These are phyloP conservation scores for Botia kubotai DNA, from an alignment of 2,797 vertebrate species.

Conservation along the genomic window DNA sequence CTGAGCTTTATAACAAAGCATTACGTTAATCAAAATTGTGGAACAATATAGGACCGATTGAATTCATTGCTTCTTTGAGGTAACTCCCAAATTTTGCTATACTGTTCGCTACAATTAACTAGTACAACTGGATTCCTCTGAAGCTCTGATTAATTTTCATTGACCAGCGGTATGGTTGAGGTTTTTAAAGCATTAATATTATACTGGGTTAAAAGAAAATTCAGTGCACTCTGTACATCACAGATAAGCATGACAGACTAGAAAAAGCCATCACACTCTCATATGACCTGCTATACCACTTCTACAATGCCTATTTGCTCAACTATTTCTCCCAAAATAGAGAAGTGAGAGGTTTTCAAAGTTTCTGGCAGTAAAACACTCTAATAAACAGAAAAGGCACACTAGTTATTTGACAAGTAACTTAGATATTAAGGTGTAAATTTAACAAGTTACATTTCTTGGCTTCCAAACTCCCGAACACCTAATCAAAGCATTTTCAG, in stretches of 20 bases:
- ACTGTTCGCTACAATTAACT: not conserved
- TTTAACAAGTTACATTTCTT: not conserved
- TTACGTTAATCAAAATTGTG: not conserved
- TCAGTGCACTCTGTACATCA: not conserved
- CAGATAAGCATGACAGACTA: not conserved
- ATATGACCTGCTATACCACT: not conserved
- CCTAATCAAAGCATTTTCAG: not conserved
- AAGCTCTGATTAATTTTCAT: not conserved
- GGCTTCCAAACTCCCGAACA: not conserved
- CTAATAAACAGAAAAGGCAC: too few relatives aligned
- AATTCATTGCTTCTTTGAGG: not conserved
- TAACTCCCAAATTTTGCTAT: not conserved
- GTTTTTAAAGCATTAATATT: not conserved
- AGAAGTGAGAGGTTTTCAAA: too few relatives aligned
- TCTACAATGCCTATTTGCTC: not conserved
- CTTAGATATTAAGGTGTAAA: not conserved
- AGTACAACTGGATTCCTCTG: not conserved
- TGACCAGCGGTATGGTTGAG: not conserved
- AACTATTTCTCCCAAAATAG: not conserved
- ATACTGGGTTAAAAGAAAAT: not conserved
- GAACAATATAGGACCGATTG: not conserved
- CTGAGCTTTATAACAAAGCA: too few relatives aligned
- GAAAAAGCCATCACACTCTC: not conserved
- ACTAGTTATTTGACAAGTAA: not conserved
- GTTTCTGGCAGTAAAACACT: too few relatives aligned